Evolutionary conservation across 35 echinoderm and acorn worm genomes (phyloP), one percentile per base, ranked within the genome.

Genomic region (Chiridota heheva): DNA sequence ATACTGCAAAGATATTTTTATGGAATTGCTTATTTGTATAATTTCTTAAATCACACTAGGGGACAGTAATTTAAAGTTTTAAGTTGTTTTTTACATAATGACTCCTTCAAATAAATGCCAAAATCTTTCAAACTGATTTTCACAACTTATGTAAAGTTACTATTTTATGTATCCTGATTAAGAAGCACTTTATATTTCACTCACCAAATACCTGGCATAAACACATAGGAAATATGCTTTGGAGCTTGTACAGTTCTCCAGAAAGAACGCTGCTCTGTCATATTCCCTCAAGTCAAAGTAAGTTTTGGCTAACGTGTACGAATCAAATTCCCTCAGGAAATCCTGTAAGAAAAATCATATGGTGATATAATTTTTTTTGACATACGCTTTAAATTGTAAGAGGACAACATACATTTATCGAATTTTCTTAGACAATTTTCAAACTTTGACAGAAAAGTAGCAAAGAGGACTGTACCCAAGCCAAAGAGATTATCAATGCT

Each of bases 211-310:
- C 61, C 81, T 81, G 25, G 89, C 88, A 89, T 98, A 98, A 18
- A 90, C 57, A 83, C 92, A 86, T 20, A 98, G 76, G 69, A 98
- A 98, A 66, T 77, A 91, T 26, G 85, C 89, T 20, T 81, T 98
- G 36, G 64, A 39, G 60, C 85, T 98, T 44, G 71, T 77, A 58
- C 89, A 98, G 57, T 92, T 87, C n/a, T 91, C 89, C 20, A 80
- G 72, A 77, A 91, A 98, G 74, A 88, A 91, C 39, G 95, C 95
- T 62, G 95, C 95, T 77, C 95, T 71, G 59, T 98, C 95, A 81
- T 91, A 98, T 40, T 98, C 95, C 67, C 81, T 82, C 47, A 98
- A 59, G 71, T 98, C 95, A 74, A 98, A 91, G 81, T 92, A 98
- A 17, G 89, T 84, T 66, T 98, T 98, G 26, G 89, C 95, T 13